These are phyloP conservation scores for Syngnathus acus DNA, from an alignment of 2,797 vertebrate species.

Conservation along the genomic window DNA sequence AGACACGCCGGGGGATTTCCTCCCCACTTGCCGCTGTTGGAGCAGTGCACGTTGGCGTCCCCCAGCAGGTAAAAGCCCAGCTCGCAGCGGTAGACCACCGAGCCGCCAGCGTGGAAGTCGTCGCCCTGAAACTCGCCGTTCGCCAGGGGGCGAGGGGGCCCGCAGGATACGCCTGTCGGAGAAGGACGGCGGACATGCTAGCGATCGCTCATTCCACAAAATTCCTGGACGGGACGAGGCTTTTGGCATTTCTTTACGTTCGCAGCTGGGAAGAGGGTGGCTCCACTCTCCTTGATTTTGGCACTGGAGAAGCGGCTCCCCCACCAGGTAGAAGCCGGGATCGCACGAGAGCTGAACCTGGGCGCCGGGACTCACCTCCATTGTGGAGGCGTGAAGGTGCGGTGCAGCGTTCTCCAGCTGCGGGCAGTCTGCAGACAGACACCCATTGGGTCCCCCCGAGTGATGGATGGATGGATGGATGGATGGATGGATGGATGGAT, in stretches of 20 bases:
- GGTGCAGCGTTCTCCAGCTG: conserved; percentile 75
- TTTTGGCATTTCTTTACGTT: conserved; percentile 74
- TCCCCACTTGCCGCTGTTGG: conserved; percentile 85
- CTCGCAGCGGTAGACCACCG: conserved; percentile 85
- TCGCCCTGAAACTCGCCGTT: conserved; percentile 82
- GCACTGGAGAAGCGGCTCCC: conserved; percentile 84
- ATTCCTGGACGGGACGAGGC: no score
- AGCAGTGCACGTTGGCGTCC: conserved; percentile 83
- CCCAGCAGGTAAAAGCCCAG: conserved; percentile 89
- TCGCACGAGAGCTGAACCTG: conserved; percentile 87
- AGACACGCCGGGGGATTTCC: conserved; percentile 85
- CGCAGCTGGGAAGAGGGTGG: conserved; percentile 82
- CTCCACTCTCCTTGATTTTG: conserved; percentile 92
- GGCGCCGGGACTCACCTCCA: conserved; percentile 79
- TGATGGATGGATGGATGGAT: not conserved
- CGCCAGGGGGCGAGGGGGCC: conserved; percentile 78
- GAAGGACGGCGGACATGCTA: not conserved
- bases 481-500: no score
- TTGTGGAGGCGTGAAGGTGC: conserved; percentile 74
- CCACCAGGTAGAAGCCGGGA: conserved; percentile 90
- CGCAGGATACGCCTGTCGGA: conserved; percentile 84
- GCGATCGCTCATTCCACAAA: not conserved
- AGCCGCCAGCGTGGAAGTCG: conserved; percentile 82
- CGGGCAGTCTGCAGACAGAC: conserved; percentile 79
- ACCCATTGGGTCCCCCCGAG: not conserved